Evolutionary conservation across 2,888 invertebrate species (phyloP).

Genomic region (Dolichomitus sp.): DNA sequence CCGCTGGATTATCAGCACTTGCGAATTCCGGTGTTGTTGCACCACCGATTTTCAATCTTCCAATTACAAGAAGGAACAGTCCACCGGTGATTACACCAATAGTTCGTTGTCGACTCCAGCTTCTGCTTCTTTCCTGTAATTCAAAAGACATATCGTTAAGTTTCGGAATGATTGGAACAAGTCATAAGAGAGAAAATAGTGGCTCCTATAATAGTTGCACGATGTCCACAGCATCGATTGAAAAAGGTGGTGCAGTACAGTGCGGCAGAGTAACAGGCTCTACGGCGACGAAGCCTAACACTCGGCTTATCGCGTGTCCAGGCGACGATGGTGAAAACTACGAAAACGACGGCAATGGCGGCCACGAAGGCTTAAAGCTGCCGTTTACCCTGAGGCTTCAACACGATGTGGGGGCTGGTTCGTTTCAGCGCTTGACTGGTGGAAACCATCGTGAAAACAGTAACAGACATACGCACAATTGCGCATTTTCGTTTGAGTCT

Average conservation of each 20-base stretch:
- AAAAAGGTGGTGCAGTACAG: slow-evolving; percentile 32
- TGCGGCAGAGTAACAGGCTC: slow-evolving; percentile 32
- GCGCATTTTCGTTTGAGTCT: slow-evolving; percentile 10
- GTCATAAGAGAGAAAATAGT: background rate
- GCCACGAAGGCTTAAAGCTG: slow-evolving; percentile 56
- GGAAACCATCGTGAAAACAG: slow-evolving; percentile 28
- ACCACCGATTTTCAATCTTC: slow-evolving; percentile 93
- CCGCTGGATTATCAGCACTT: slow-evolving; percentile 98
- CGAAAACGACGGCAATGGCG: slow-evolving; percentile 33
- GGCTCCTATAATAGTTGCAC: background rate
- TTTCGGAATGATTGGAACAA: background rate
- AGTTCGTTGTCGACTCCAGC: slow-evolving; percentile 89
- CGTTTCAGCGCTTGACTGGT: slow-evolving; percentile 2
- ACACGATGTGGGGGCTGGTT: slow-evolving; percentile 20
- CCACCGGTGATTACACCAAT: slow-evolving; percentile 90
- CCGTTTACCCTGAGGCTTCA: slow-evolving; percentile 42
- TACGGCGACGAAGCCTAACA: slow-evolving; percentile 19
- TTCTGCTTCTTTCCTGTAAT: slow-evolving; percentile 74
- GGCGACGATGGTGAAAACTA: slow-evolving; percentile 47
- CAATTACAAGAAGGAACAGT: slow-evolving; percentile 90
- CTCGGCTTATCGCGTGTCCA: slow-evolving; percentile 55
- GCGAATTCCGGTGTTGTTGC: slow-evolving; percentile 93
- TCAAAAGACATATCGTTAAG: slow-evolving; percentile 9
- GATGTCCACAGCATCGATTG: slow-evolving; percentile 22
- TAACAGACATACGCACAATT: slow-evolving; percentile 39